Evolutionary conservation across 2,888 invertebrate genomes (phyloP).

Genomic region (Chrysolina haemoptera): DNA sequence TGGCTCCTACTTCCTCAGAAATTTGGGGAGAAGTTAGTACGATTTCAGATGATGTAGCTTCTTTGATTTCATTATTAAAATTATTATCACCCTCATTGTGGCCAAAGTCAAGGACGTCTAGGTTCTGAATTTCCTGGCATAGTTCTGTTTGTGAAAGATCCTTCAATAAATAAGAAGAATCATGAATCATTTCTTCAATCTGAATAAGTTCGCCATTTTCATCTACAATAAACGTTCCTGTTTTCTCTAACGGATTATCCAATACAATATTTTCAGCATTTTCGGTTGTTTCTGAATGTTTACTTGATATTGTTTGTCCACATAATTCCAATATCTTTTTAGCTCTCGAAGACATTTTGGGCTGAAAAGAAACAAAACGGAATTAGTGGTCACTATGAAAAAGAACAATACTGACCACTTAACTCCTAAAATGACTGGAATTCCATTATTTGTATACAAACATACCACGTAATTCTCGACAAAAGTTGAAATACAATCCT

Average conservation of each 20-base stretch:
- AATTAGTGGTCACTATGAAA: conserved; percentile 20
- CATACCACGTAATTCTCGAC: no score
- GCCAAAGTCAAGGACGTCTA: conserved; percentile 1
- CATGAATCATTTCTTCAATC: conserved; percentile 7
- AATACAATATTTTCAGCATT: neutral
- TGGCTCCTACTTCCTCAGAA: neutral
- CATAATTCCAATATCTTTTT: conserved; percentile 3
- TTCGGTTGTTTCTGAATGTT: conserved; percentile 1
- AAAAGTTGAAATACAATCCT: conserved; percentile 2
- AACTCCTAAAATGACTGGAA: neutral
- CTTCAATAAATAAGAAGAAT: conserved; percentile 1
- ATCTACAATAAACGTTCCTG: conserved; percentile 12
- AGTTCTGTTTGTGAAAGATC: conserved; percentile 13
- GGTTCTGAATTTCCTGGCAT: conserved; percentile 8
- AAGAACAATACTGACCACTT: neutral
- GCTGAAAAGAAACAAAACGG: conserved; percentile 2
- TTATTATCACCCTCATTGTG: conserved; percentile 2
- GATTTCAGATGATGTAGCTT: conserved; percentile 17
- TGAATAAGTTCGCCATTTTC: conserved; percentile 5
- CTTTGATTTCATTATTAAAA: conserved; percentile 1
- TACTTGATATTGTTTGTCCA: neutral
- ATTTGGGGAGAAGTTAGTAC: conserved; percentile 1
- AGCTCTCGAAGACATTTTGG: conserved; percentile 13
- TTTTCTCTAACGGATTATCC: conserved; percentile 9
- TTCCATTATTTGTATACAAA: neutral